Evolutionary conservation across 2,888 invertebrate species (phyloP).

Genomic region (Euproctis similis): DNA sequence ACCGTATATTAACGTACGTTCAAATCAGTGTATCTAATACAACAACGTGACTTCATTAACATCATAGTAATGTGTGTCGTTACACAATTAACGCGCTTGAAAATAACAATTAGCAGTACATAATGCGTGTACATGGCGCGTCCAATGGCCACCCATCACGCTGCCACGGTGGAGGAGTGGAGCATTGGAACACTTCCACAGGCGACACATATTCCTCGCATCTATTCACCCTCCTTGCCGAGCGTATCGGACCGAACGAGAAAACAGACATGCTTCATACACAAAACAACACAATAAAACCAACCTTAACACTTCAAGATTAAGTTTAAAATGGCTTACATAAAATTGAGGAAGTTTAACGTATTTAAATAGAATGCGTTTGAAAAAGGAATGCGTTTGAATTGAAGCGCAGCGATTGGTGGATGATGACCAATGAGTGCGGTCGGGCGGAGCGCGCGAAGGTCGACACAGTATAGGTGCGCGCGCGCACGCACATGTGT

Average conservation of each 20-base stretch:
- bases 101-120: constrained; percentile 54
- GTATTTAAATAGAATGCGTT: constrained; percentile 72
- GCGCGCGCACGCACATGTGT: constrained; percentile 25
- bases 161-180: no score
- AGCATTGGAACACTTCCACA: no score
- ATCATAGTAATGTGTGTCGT: constrained; percentile 17
- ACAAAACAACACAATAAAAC: constrained; percentile 5
- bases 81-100: constrained; percentile 50
- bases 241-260: constrained; percentile 67
- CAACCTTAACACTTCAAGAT: constrained; percentile 6
- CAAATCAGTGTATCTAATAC: constrained; percentile 3
- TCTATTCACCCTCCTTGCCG: constrained; percentile 60
- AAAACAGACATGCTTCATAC: constrained; percentile 57
- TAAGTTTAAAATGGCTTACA: constrained; percentile 27
- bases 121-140: constrained; percentile 11
- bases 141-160: constrained; percentile 23
- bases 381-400: constrained; percentile 69
- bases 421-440: constrained; percentile 54
- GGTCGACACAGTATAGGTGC: no score
- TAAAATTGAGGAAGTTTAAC: constrained; percentile 50
- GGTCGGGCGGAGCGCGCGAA: constrained; percentile 16
- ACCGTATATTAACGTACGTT: no score
- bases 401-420: constrained; percentile 72
- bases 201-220: constrained; percentile 50
- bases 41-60: neutral